Evolutionary conservation across 2,113 vertebrate species (phyloP), one percentile per base, ranked within the genome.

Genomic region (Xyliphius kryptos): DNA sequence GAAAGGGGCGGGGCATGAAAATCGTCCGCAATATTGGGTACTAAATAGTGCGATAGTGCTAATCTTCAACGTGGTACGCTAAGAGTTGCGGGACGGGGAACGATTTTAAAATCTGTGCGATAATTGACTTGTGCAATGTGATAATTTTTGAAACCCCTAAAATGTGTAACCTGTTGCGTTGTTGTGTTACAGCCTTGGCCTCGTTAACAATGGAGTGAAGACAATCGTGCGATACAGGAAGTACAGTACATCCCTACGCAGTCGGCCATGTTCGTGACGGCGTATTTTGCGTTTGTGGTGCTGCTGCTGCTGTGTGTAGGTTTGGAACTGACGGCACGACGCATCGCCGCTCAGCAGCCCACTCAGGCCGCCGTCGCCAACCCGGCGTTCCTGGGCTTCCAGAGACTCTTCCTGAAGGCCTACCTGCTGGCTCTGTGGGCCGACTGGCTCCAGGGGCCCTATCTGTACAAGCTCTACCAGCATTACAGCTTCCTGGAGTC

Each of bases 371-470:
- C 89, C 21, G 81, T 80, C 15, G 80, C 87, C 76, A 95, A 95
- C 78, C 93, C 92, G 0, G 90, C 85, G 4, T 97, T 94, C 74
- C 82, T 87, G 16, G 76, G 74, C 14, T 95, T 95, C 76, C 93
- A 95, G 63, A 74, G 70, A 2, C 77, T 88, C 51, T 97, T 93
- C 63, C 89, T 91, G 62, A 82, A 83, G 19, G 89, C 88, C 21
- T 97, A 97, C 73, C 88, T 95, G 40, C 72, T 91, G 71, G 93
- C 92, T 1, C 79, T 97, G 73, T 92, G 91, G 52, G 90, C 92
- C 3, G 92, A 95, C 80, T 95, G 93, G 93, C 85, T 97, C 32
- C 93, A 97, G 76, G 93, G 92, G 1, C 94, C 94, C 10, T 97
- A 93, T 76, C 89, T 97, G 51, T 97, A 96, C 78, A 94, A 95